A percentile compares a stretch with the other conserved stretches of the same genome.
Conservation (phyloP, 2,797 vertebrate species). For the Sarcoramphus papa region DNA sequence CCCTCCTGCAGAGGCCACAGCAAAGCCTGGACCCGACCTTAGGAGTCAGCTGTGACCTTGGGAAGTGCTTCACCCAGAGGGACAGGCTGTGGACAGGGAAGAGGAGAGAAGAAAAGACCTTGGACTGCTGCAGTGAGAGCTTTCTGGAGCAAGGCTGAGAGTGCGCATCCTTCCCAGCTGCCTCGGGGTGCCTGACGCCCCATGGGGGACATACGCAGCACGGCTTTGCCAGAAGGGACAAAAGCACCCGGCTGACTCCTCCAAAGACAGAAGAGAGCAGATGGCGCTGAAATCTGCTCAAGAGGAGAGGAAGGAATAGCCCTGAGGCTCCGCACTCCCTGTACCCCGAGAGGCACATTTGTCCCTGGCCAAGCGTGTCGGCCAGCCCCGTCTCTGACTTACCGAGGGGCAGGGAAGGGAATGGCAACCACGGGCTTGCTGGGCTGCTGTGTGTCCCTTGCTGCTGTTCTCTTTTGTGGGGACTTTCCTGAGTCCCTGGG, state of each 20-base stretch:
- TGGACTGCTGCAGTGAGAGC: slow-evolving; percentile 22
- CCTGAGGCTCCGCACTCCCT: neutral
- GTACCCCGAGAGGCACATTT: slow-evolving; percentile 21
- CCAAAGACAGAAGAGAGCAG: slow-evolving; percentile 46
- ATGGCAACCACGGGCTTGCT: neutral
- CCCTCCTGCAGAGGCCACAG: neutral
- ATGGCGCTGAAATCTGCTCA: slow-evolving; percentile 47
- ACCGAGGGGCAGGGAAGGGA: neutral
- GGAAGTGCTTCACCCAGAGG: neutral
- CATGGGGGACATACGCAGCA: neutral
- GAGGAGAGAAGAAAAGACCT: slow-evolving; percentile 7
- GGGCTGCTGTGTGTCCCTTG: neutral
- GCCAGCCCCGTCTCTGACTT: neutral
- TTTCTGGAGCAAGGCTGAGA: neutral
- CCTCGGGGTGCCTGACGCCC: neutral
- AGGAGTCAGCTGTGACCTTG: slow-evolving; percentile 11
- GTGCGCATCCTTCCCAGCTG: neutral
- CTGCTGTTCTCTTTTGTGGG: neutral
- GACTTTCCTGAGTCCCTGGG: neutral
- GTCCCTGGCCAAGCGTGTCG: neutral
- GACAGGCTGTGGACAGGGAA: neutral
- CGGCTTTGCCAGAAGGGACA: slow-evolving; percentile 8
- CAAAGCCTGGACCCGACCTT: neutral
- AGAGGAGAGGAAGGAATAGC: slow-evolving; percentile 40
- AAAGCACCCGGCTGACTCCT: slow-evolving; percentile 30